Base-by-base conservation (phyloP, 1,140 invertebrate genomes). In the Drosophila sechellia region DNA sequence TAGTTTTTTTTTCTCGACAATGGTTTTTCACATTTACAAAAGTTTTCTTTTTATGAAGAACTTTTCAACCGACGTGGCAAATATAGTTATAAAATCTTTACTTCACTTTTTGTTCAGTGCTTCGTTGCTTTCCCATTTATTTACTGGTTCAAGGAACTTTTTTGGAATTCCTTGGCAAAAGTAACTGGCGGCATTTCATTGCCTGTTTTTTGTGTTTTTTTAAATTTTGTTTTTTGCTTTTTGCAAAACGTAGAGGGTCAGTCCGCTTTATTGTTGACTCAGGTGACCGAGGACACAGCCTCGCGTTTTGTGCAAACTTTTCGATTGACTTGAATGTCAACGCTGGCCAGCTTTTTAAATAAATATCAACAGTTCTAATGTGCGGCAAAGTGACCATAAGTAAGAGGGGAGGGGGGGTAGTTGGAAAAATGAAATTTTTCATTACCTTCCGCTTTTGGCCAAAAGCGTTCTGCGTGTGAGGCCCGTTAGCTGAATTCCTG, bases 281-380 rank as follows among this genome's bases (percentile, higher is more conserved):
- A 76, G 52, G 61, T 65, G 71, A 74, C 39, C 40, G 39, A 55
- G 20, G 45, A 42, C 43, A 55, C 43, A 48, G 40, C 25, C 13
- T 72, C 49, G 65, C 35, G 37, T 68, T 68, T 53, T 68, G 31
- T 48, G 40, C 37, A 59, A 75, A 76, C 48, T 66, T 68, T 68
- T 68, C 55, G 54, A 76, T 76, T 75, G 54, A 75, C 60, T 76
- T 68, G 27, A 75, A 66, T 59, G 71, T 75, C 50, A 55, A 39
- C 37, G 27, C 52, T 56, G 69, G 65, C 58, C 43, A 46, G 46
- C 34, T 5, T 37, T 37, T 37, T 37, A 40, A 65, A 55, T 53
- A 65, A 75, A 75, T 42, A 75, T 54, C 53, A 75, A 75, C 70
- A 65, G 53, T 50, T 37, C 20, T 45, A 57, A 75, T 75, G 72